Evolutionary conservation across 1,140 invertebrate species (phyloP).

Genomic region (Lucilia sericata): DNA sequence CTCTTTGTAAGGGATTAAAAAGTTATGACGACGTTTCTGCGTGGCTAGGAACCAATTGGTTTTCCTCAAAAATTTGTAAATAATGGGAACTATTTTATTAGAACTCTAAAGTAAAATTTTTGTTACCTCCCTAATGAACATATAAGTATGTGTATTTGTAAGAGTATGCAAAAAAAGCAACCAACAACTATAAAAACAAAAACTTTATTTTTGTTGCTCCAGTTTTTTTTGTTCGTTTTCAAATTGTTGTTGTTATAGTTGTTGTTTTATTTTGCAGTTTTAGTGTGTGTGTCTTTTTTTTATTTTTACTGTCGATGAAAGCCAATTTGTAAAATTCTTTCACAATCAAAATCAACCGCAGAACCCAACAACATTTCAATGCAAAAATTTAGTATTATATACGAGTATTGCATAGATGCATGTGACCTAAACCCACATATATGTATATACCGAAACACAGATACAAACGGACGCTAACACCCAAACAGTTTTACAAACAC

Average conservation of each 20-base stretch:
- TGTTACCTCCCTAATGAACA: too few relatives aligned
- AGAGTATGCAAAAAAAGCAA: background rate
- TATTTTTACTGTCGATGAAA: constrained; percentile 19
- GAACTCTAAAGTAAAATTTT: too few relatives aligned
- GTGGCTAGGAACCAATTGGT: too few relatives aligned
- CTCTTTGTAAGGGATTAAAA: too few relatives aligned
- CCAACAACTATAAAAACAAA: background rate
- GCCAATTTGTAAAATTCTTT: constrained; percentile 67
- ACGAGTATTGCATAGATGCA: background rate
- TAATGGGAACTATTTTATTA: too few relatives aligned
- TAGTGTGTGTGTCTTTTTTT: background rate
- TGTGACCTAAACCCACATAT: constrained; percentile 17
- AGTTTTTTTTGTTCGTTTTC: constrained; percentile 15
- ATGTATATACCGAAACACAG: background rate
- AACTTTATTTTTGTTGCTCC: background rate
- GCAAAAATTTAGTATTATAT: constrained; percentile 13
- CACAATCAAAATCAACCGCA: constrained; percentile 68
- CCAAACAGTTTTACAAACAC: background rate
- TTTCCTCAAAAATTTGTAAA: too few relatives aligned
- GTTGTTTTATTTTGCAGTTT: constrained; percentile 48
- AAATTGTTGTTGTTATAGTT: constrained; percentile 50
- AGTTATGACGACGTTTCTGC: too few relatives aligned
- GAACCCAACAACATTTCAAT: constrained; percentile 46
- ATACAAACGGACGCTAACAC: background rate
- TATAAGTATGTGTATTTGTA: background rate